Percentiles rank a stretch among this genome's conserved stretches.
phyloP scores from a whole-genome alignment of 2,888 invertebrate species.

The Zaprionus obscuricornis region DNA sequence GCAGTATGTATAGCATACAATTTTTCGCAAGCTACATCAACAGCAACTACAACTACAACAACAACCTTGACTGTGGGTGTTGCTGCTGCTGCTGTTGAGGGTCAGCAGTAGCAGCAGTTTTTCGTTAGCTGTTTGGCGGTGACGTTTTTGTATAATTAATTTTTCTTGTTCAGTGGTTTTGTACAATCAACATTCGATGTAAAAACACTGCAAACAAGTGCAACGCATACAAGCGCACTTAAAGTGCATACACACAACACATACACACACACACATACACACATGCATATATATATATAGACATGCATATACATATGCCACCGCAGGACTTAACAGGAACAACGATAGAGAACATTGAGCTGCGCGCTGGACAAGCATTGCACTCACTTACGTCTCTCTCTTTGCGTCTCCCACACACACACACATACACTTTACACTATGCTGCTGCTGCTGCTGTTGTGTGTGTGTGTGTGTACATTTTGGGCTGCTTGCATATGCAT shows the following conservation, averaged over 20 bases:
- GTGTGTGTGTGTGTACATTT: slow-evolving; percentile 40
- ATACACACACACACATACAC: slow-evolving; percentile 10
- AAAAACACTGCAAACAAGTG: slow-evolving; percentile 73
- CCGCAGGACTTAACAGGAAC: slow-evolving; percentile 66
- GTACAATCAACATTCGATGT: slow-evolving; percentile 80
- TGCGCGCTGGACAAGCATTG: slow-evolving; percentile 24
- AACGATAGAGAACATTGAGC: slow-evolving; percentile 45
- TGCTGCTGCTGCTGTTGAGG: slow-evolving; percentile 29
- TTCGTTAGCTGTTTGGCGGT: slow-evolving; percentile 78
- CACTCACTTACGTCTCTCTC: slow-evolving; percentile 11
- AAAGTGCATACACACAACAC: slow-evolving; percentile 59
- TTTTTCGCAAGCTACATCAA: slow-evolving; percentile 43
- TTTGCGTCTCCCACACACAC: slow-evolving; percentile 9
- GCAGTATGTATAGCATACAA: slow-evolving; percentile 43
- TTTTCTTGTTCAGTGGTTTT: slow-evolving; percentile 83
- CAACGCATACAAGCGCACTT: slow-evolving; percentile 74
- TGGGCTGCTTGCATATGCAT: slow-evolving; percentile 76
- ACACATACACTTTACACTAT: slow-evolving; percentile 8
- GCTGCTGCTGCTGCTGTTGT: too few relatives aligned
- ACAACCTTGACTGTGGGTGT: slow-evolving; percentile 22
- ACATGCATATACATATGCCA: slow-evolving; percentile 48
- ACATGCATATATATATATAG: slow-evolving; percentile 9
- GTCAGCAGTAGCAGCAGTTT: too few relatives aligned
- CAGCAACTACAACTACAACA: slow-evolving; percentile 23
- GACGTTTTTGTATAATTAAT: slow-evolving; percentile 82